These are phyloP conservation scores for Naso thynnoides DNA, from an alignment of 2,797 vertebrate species.

Conservation along the genomic window DNA sequence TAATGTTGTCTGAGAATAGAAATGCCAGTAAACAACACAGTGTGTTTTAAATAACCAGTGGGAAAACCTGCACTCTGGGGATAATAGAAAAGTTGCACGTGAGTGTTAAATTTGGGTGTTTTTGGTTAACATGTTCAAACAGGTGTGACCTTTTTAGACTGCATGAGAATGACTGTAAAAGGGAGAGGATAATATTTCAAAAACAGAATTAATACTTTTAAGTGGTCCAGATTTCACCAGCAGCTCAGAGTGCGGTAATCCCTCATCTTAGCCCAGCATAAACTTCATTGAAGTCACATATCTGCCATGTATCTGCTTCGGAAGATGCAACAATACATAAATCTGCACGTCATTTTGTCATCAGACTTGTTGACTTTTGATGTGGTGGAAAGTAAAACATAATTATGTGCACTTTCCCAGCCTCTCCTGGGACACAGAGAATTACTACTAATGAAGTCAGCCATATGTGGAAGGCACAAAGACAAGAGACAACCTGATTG, in stretches of 20 bases:
- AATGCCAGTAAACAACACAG: conserved; percentile 57
- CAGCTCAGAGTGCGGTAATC: conserved; percentile 49
- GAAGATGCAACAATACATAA: conserved; percentile 37
- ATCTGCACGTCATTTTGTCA: conserved; percentile 30
- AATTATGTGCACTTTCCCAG: conserved; percentile 62
- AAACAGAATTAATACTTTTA: conserved; percentile 55
- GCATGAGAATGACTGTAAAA: conserved; percentile 26
- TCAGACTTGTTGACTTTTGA: conserved; percentile 67
- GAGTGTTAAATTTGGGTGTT: conserved; percentile 39
- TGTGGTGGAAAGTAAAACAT: conserved; percentile 71
- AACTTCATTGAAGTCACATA: conserved; percentile 38
- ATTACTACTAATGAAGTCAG: conserved; percentile 74
- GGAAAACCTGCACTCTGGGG: conserved; percentile 29
- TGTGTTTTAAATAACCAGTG: conserved; percentile 50
- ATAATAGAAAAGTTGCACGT: conserved; percentile 58
- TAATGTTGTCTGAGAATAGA: conserved; percentile 69
- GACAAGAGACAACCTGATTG: conserved; percentile 72
- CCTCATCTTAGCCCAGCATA: conserved; percentile 44
- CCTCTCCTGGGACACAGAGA: conserved; percentile 60
- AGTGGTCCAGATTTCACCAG: conserved; percentile 35
- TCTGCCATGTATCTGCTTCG: conserved; percentile 27
- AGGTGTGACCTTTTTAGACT: conserved; percentile 32
- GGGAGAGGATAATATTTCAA: conserved; percentile 62
- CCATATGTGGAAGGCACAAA: conserved; percentile 69
- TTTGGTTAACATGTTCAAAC: conserved; percentile 54